A percentile compares a stretch with the other conserved stretches of the same genome.
Evolutionary conservation across 2,113 vertebrate genomes (phyloP).

Genomic region (Cavia aperea): DNA sequence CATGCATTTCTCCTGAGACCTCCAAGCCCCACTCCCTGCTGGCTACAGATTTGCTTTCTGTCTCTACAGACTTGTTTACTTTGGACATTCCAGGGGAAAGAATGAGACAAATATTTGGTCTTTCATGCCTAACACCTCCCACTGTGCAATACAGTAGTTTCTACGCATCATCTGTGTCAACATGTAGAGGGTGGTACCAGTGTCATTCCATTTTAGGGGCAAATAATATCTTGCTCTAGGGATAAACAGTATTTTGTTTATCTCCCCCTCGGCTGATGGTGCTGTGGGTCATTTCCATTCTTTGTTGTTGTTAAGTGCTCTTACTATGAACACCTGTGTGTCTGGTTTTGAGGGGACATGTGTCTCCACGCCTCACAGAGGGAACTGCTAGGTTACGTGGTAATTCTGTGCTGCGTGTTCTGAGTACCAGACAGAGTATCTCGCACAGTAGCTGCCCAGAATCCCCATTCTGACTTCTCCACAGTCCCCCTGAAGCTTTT

Average conservation of each 20-base stretch:
- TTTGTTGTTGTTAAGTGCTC: rapidly evolving
- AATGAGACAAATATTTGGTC: no score
- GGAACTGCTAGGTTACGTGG: rapidly evolving
- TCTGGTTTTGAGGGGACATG: no score
- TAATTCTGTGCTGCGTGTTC: neutral
- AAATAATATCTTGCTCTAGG: rapidly evolving
- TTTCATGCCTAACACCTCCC: neutral
- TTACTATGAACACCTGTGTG: neutral
- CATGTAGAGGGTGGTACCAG: rapidly evolving
- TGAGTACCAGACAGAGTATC: neutral
- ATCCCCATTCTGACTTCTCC: rapidly evolving
- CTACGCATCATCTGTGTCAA: rapidly evolving
- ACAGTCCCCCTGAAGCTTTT: rapidly evolving
- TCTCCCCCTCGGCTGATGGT: rapidly evolving
- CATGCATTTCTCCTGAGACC: neutral
- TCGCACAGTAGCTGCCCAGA: rapidly evolving
- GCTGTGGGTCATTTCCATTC: rapidly evolving
- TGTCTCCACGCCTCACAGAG: neutral
- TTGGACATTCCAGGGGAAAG: rapidly evolving
- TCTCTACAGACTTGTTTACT: neutral
- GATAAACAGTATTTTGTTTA: rapidly evolving
- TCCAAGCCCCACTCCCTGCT: neutral
- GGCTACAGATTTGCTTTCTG: rapidly evolving
- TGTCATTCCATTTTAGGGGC: rapidly evolving
- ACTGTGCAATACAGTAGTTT: neutral